Conservation (phyloP, 2,797 vertebrate genomes). For the Garrulus glandarius region DNA sequence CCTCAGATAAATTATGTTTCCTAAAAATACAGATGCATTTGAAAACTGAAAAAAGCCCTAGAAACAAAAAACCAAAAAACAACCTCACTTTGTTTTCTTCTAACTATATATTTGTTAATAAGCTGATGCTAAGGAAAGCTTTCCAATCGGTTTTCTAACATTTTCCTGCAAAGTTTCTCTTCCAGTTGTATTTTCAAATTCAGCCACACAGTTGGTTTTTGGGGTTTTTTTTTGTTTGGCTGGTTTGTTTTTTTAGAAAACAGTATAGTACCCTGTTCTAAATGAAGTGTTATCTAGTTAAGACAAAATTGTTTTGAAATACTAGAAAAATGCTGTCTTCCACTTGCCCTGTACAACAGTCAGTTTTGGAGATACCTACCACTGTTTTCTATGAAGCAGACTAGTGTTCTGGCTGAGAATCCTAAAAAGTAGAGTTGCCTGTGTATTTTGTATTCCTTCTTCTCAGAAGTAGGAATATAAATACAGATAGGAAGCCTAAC, state of each 20-base stretch:
- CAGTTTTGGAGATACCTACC: not conserved
- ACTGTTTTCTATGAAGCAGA: not conserved
- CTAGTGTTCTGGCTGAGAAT: not conserved
- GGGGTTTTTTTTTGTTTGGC: rapidly evolving
- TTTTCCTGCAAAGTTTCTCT: not conserved
- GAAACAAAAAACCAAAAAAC: too few species aligned
- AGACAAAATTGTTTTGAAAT: not conserved
- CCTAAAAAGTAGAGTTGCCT: not conserved
- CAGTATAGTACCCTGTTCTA: not conserved
- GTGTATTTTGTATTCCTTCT: not conserved
- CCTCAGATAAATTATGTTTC: not conserved
- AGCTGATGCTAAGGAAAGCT: not conserved
- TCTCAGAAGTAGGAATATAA: not conserved
- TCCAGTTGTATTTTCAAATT: not conserved
- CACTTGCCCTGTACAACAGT: not conserved
- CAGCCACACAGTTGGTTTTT: not conserved
- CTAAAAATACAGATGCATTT: not conserved
- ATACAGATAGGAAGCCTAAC: not conserved
- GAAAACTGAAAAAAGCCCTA: not conserved
- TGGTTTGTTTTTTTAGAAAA: not conserved
- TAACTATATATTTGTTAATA: not conserved
- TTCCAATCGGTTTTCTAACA: not conserved
- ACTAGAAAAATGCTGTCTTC: not conserved
- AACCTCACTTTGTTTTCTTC: not conserved
- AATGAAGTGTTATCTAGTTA: not conserved